Evolutionary conservation across 2,113 vertebrate species (phyloP).

Genomic region (Chionomys nivalis): DNA sequence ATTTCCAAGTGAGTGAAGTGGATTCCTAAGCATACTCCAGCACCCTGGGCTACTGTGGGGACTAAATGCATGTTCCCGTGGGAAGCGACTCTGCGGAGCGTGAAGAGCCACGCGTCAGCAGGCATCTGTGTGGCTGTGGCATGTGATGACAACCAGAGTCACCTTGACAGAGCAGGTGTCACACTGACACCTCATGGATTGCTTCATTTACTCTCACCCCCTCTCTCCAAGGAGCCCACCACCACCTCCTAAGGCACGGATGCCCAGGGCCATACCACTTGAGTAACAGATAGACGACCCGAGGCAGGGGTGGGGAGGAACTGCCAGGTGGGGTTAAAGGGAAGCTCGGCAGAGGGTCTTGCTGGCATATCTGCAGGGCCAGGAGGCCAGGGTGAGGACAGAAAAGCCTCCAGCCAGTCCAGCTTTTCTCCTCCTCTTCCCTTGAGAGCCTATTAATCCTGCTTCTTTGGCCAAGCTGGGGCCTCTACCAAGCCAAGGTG

Average conservation of each 20-base stretch:
- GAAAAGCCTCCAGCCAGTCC: background rate
- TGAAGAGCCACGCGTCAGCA: background rate
- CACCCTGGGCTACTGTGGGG: background rate
- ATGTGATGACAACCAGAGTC: rapidly evolving
- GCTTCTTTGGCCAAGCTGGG: background rate
- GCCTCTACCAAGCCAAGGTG: background rate
- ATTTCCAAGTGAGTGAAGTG: background rate
- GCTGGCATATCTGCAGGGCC: background rate
- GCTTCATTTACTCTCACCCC: rapidly evolving
- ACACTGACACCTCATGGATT: background rate
- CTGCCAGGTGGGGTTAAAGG: background rate
- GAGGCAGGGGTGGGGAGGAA: background rate
- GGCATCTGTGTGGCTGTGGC: rapidly evolving
- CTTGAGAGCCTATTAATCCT: background rate
- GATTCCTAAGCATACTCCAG: background rate
- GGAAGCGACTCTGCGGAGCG: background rate
- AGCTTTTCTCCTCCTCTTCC: background rate
- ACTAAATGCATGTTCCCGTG: background rate
- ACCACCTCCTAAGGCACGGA: rapidly evolving
- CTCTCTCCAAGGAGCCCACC: background rate
- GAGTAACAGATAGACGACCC: background rate
- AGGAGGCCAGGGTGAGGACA: background rate
- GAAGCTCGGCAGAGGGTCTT: background rate
- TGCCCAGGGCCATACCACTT: background rate
- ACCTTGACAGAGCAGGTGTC: background rate